Conservation (phyloP, 2,888 invertebrate genomes). For the Polydrusus tereticollis region DNA sequence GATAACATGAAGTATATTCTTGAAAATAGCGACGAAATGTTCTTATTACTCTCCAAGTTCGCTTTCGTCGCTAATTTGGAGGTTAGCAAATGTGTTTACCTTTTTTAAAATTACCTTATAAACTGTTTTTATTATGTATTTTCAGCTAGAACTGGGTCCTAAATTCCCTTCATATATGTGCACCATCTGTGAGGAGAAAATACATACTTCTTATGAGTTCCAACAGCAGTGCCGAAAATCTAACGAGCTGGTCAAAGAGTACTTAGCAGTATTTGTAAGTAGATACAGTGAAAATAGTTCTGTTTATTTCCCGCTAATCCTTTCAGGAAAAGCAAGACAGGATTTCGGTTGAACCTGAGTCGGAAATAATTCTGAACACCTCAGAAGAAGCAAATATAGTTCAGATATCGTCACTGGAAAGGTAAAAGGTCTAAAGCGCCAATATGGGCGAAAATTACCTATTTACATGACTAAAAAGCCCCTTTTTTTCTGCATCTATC, state of each 20-base stretch:
- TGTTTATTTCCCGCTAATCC: not conserved
- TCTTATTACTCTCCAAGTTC: slow-evolving; percentile 53
- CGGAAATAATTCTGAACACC: not conserved
- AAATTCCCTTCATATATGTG: slow-evolving; percentile 54
- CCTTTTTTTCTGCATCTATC: no score
- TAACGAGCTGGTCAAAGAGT: not conserved
- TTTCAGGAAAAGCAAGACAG: not conserved
- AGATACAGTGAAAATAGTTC: not conserved
- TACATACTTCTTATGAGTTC: slow-evolving; percentile 33
- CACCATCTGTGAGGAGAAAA: slow-evolving; percentile 54
- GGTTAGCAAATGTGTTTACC: slow-evolving; percentile 41
- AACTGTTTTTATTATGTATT: slow-evolving; percentile 16
- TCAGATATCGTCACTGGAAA: no score
- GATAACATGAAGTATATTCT: slow-evolving; percentile 53
- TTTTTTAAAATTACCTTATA: slow-evolving; percentile 11
- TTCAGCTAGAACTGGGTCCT: slow-evolving; percentile 52
- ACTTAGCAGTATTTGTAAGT: slow-evolving; percentile 3
- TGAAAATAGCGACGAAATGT: slow-evolving; percentile 44
- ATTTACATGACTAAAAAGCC: no score
- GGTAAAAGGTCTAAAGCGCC: no score
- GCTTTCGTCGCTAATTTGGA: slow-evolving; percentile 50
- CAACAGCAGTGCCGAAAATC: not conserved
- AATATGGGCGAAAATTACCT: no score
- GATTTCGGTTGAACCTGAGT: no score
- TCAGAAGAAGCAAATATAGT: not conserved